A percentile compares a stretch with the other conserved stretches of the same genome.
Conservation (phyloP, 2,888 invertebrate species). For the Noctua comes region DNA sequence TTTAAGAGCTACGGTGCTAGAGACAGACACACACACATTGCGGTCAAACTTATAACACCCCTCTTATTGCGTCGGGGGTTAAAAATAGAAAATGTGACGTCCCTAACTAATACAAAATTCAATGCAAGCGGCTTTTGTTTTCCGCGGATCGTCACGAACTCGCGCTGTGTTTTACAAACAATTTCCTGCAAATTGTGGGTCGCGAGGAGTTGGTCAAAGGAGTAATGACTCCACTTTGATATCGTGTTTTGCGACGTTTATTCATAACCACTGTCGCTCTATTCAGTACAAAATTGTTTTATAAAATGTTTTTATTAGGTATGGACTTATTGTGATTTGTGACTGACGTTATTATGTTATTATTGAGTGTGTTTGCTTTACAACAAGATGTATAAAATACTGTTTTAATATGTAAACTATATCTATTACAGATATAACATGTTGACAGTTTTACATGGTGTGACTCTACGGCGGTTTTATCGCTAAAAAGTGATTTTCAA, state of each 20-base stretch:
- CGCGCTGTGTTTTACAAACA: background rate
- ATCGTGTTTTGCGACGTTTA: background rate
- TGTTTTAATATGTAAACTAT: background rate
- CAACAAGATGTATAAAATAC: too few relatives aligned
- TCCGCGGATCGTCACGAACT: background rate
- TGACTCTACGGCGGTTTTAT: too few relatives aligned
- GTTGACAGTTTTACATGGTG: background rate
- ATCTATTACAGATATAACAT: background rate
- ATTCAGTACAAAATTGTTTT: background rate
- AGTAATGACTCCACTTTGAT: background rate
- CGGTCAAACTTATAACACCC: too few relatives aligned
- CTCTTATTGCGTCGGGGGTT: too few relatives aligned
- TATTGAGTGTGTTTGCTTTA: background rate
- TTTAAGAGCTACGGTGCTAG: too few relatives aligned
- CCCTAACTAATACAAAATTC: background rate
- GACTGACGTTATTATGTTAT: too few relatives aligned
- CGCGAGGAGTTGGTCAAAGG: background rate
- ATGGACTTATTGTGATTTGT: background rate
- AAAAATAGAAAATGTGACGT: background rate
- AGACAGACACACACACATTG: too few relatives aligned
- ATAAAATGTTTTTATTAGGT: background rate
- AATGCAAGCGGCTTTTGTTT: background rate
- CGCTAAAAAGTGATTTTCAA: too few relatives aligned
- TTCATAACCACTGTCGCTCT: slow-evolving; percentile 1
- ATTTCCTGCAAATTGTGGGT: background rate